These are phyloP conservation scores for Pediacus dermestoides DNA, from an alignment of 2,888 invertebrate species.

Conservation along the genomic window DNA sequence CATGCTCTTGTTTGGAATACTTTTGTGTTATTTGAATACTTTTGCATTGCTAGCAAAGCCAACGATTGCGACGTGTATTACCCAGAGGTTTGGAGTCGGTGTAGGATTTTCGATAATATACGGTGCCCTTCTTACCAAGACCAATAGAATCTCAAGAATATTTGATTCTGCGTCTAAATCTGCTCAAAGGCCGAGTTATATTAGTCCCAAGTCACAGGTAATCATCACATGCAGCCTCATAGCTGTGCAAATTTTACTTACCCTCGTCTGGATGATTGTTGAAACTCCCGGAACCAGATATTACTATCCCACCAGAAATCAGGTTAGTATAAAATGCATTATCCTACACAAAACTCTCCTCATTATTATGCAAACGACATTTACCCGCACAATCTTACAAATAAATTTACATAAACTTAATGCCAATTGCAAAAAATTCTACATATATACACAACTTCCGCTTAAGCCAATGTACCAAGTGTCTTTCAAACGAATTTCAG, in stretches of 20 bases:
- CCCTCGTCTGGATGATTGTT: constrained; percentile 62
- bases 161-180: constrained; percentile 62
- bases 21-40: constrained; percentile 62
- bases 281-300: constrained; percentile 62
- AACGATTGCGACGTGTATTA: constrained; percentile 55
- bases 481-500: too few species aligned
- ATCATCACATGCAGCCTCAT: constrained; percentile 59
- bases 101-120: constrained; percentile 65
- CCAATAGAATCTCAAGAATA: constrained; percentile 61
- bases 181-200: constrained; percentile 61
- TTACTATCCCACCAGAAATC: constrained; percentile 55
- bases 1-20: constrained; percentile 60
- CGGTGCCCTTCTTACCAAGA: constrained; percentile 63
- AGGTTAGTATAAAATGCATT: constrained; percentile 34
- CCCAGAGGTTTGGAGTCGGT: constrained; percentile 63
- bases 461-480: too few species aligned
- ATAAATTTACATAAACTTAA: not conserved
- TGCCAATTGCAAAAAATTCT: constrained; percentile 1
- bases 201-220: constrained; percentile 60
- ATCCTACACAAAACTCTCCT: not conserved
- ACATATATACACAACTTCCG: not conserved
- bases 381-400: too few species aligned
- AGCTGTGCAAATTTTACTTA: constrained; percentile 54
- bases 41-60: constrained; percentile 60
- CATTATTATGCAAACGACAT: constrained; percentile 3